phyloP scores from a whole-genome alignment of 2,113 vertebrate genomes.

The Baryphthengus martii region DNA sequence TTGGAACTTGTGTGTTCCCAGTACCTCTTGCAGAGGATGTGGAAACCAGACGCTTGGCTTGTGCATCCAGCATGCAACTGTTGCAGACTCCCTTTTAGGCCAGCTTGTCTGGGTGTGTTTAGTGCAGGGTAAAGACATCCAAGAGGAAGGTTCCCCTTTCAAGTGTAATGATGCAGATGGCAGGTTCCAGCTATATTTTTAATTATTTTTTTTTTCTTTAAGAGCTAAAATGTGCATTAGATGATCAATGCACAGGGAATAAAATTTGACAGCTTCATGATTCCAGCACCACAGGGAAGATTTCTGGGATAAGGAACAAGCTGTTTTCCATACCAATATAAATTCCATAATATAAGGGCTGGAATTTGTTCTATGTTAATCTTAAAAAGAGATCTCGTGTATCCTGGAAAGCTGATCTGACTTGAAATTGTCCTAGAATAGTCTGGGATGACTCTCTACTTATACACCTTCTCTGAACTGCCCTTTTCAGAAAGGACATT shows the following conservation, averaged over 20 bases:
- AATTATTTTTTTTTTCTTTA: not conserved
- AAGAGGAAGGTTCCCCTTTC: not conserved
- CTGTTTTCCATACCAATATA: not conserved
- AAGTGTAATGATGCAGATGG: not conserved
- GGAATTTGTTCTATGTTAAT: not conserved
- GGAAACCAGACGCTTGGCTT: not conserved
- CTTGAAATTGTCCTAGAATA: not conserved
- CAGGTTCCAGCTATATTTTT: not conserved
- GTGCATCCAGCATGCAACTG: not conserved
- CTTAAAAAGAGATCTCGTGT: not conserved
- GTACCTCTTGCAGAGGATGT: not conserved
- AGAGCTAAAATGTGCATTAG: not conserved
- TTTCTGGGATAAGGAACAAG: not conserved
- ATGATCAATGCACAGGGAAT: not conserved
- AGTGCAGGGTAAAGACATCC: not conserved
- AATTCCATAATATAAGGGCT: not conserved
- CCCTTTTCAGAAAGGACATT: not conserved
- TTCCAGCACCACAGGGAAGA: not conserved
- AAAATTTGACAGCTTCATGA: not conserved
- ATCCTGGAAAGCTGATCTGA: not conserved
- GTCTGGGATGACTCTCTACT: not conserved
- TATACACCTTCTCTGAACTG: not conserved
- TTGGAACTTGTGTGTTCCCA: not conserved
- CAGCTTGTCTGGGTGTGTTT: not conserved
- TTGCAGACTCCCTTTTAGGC: not conserved